A percentile compares a stretch with the other conserved stretches of the same genome.
Conservation (phyloP, 2,113 vertebrate species). For the Apistogramma diplotaenia region DNA sequence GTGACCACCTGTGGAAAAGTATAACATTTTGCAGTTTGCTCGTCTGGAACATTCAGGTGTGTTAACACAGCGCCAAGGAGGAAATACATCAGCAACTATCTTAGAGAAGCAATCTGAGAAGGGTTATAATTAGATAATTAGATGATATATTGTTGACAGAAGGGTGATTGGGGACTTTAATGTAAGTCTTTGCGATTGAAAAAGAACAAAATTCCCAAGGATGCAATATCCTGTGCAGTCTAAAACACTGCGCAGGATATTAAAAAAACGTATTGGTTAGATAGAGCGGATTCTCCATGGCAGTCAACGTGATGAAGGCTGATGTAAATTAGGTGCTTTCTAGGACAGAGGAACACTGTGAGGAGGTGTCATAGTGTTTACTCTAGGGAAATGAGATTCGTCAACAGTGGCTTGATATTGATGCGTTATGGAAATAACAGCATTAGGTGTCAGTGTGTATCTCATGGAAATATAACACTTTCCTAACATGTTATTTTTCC, state of each 20-base stretch:
- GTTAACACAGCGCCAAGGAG: too few species aligned
- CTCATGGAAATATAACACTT: neutral
- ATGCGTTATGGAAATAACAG: neutral
- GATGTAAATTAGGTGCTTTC: slow-evolving; percentile 10
- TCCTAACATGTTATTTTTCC: neutral
- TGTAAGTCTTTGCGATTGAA: neutral
- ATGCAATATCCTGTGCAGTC: neutral
- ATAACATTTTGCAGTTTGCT: too few species aligned
- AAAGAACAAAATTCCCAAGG: neutral
- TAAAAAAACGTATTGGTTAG: neutral
- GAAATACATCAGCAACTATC: too few species aligned
- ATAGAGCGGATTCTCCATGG: neutral
- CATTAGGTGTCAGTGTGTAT: too few species aligned
- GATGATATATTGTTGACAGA: neutral
- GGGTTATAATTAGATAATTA: neutral
- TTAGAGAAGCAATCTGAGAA: too few species aligned
- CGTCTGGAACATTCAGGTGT: too few species aligned
- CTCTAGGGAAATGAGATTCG: slow-evolving; percentile 21
- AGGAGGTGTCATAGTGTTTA: neutral
- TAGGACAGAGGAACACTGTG: neutral
- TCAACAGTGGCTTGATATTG: neutral
- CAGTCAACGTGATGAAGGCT: neutral
- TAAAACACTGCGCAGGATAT: neutral
- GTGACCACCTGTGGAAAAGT: too few species aligned
- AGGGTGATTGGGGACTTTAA: neutral